Conservation (phyloP, 2,797 vertebrate genomes). For the Sitta carolinensis region DNA sequence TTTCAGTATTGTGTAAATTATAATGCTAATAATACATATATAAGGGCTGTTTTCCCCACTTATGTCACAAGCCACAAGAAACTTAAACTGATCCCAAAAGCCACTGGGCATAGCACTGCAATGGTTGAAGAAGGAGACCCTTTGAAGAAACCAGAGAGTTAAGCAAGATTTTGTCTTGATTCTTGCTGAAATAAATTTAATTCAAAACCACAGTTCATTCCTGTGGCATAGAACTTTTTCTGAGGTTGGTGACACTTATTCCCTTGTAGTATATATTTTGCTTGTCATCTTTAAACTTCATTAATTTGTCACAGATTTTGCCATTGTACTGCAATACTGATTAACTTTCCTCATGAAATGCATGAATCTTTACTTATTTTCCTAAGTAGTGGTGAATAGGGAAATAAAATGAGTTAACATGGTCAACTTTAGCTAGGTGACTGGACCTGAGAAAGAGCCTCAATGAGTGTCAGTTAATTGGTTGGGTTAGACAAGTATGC, state of each 20-base stretch:
- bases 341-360: background rate
- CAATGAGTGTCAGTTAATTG: background rate
- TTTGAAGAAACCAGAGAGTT: background rate
- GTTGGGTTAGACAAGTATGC: background rate
- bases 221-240: background rate
- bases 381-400: background rate
- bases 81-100: background rate
- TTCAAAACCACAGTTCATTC: background rate
- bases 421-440: background rate
- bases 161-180: background rate
- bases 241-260: background rate
- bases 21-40: background rate
- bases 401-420: background rate
- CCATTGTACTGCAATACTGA: background rate
- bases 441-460: background rate
- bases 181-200: background rate
- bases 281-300: slow-evolving; percentile 11
- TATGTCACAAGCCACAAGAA: background rate
- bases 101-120: background rate
- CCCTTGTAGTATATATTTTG: background rate
- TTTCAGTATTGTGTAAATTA: background rate
- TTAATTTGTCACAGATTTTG: background rate
- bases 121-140: background rate
- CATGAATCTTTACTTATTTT: background rate
- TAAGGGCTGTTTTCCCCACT: background rate